Evolutionary conservation across 1,140 invertebrate species (phyloP).

Genomic region (Dysdera silvatica): DNA sequence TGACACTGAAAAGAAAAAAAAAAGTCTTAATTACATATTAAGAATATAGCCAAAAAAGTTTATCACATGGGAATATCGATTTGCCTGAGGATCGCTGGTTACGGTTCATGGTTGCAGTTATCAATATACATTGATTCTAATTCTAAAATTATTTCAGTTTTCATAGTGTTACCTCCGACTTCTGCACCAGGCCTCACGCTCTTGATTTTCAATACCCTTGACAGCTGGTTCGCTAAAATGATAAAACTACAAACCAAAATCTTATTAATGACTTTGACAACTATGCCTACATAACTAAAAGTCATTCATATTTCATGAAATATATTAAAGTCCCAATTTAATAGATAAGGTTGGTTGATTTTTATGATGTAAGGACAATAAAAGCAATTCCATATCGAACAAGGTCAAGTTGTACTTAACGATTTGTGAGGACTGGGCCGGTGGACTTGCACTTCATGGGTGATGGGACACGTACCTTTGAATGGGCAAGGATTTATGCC

Average conservation of each 20-base stretch:
- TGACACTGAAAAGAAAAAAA: conserved; percentile 17
- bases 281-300: not conserved
- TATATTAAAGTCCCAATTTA: not conserved
- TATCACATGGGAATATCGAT: not conserved
- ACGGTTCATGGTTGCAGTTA: not conserved
- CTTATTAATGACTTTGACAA: not conserved
- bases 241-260: conserved; percentile 25
- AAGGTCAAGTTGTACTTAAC: too few relatives aligned
- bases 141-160: not conserved
- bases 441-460: too few relatives aligned
- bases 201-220: conserved; percentile 23
- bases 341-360: not conserved
- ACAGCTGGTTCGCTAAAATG: conserved; percentile 26
- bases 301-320: not conserved
- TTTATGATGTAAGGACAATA: not conserved
- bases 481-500: too few relatives aligned
- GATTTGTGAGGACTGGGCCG: too few relatives aligned
- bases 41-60: not conserved
- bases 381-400: too few relatives aligned
- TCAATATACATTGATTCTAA: not conserved
- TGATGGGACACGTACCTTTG: too few relatives aligned
- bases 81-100: not conserved
- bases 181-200: conserved; percentile 16
- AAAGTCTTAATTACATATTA: not conserved
- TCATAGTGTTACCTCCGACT: conserved; percentile 22